These are phyloP conservation scores for Ibidorhyncha struthersii DNA, from an alignment of 2,113 vertebrate species.

Conservation along the genomic window DNA sequence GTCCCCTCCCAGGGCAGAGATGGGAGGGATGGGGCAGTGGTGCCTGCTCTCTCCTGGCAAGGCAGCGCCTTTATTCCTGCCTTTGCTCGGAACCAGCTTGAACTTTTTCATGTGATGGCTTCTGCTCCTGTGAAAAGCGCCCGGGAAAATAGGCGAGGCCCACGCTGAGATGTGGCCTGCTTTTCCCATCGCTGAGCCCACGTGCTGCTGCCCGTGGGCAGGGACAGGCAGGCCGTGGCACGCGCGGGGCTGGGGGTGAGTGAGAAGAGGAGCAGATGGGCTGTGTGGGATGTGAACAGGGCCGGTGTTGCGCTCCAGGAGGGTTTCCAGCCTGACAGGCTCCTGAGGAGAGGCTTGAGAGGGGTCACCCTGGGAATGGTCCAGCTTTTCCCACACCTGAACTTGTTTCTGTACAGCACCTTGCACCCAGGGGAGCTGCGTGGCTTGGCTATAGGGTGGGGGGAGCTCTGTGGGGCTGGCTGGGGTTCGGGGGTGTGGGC, in stretches of 20 bases:
- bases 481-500: background rate
- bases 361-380: background rate
- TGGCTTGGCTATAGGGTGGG: background rate
- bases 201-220: constrained; percentile 15
- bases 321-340: background rate
- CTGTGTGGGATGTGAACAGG: background rate
- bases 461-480: background rate
- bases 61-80: background rate
- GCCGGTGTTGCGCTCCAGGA: rapidly evolving
- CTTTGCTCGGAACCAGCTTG: constrained; percentile 7
- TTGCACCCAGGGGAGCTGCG: background rate
- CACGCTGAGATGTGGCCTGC: constrained; percentile 69
- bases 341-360: background rate
- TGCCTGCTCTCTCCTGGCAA: background rate
- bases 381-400: rapidly evolving
- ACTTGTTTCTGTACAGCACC: background rate
- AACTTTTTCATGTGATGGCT: constrained; percentile 28
- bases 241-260: background rate
- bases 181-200: background rate
- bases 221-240: constrained; percentile 4
- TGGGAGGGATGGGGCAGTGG: rapidly evolving
- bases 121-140: constrained; percentile 12
- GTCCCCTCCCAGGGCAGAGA: background rate
- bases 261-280: constrained; percentile 19
- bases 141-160: constrained; percentile 58